Conservation (phyloP, 92 coral and sea anemone species). For the Bergia puertoricense region DNA sequence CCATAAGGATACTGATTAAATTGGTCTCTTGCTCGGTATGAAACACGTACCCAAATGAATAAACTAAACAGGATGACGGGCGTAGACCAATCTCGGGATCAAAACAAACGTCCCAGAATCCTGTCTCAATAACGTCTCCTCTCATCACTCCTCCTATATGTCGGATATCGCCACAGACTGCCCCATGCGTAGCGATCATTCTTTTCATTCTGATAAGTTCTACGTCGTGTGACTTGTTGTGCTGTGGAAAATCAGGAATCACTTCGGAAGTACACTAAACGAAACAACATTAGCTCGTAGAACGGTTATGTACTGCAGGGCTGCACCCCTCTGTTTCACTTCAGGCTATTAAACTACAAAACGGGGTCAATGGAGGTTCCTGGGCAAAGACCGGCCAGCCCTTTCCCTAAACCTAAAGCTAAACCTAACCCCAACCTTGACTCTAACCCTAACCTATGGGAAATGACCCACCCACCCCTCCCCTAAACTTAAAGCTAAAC, state of each 20-base stretch:
- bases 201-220: slow-evolving; percentile 34
- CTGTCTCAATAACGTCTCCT: slow-evolving; percentile 30
- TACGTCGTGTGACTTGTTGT: slow-evolving; percentile 17
- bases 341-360: no score
- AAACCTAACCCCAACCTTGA: no score
- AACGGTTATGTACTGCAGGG: no score
- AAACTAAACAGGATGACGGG: slow-evolving; percentile 26
- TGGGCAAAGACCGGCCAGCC: no score
- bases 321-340: no score
- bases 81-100: slow-evolving; percentile 29
- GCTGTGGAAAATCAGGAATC: background rate
- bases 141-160: slow-evolving; percentile 33
- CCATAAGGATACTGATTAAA: no score
- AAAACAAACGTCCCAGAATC: slow-evolving; percentile 38
- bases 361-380: no score
- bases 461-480: no score
- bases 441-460: no score
- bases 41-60: slow-evolving; percentile 35
- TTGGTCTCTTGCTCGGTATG: background rate
- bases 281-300: background rate
- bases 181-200: slow-evolving; percentile 41
- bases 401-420: no score
- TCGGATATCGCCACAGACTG: slow-evolving; percentile 40
- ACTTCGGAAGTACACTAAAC: background rate
- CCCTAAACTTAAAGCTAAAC: no score